These are phyloP conservation scores for Argyrosomus regius DNA, from an alignment of 2,797 vertebrate genomes.

Conservation along the genomic window DNA sequence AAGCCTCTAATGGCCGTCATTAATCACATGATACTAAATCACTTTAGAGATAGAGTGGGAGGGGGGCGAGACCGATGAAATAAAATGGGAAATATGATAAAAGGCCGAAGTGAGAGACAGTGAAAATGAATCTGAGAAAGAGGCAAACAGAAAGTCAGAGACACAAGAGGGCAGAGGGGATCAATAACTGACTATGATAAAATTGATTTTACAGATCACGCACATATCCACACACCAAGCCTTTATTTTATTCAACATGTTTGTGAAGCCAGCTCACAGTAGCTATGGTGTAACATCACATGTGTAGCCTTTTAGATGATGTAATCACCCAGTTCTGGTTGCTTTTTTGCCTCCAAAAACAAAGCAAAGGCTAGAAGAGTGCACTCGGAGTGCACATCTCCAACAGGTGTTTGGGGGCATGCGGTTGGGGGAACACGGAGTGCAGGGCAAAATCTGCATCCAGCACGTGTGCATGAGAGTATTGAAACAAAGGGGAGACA, in stretches of 20 bases:
- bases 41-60: slow-evolving; percentile 68
- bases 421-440: too few species aligned
- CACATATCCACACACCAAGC: neutral
- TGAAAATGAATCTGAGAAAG: slow-evolving; percentile 55
- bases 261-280: neutral
- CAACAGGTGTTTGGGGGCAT: too few species aligned
- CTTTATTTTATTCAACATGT: slow-evolving; percentile 2
- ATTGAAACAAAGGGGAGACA: too few species aligned
- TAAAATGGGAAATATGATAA: slow-evolving; percentile 66
- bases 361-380: neutral
- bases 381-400: too few species aligned
- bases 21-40: slow-evolving; percentile 83
- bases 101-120: slow-evolving; percentile 47
- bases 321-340: slow-evolving; percentile 18
- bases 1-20: slow-evolving; percentile 81
- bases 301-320: slow-evolving; percentile 5
- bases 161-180: slow-evolving; percentile 6
- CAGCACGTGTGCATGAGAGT: too few species aligned
- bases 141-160: slow-evolving; percentile 37
- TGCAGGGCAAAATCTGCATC: too few species aligned
- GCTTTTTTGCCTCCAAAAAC: neutral
- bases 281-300: neutral
- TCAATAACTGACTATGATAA: slow-evolving; percentile 39
- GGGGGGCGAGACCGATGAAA: slow-evolving; percentile 21
- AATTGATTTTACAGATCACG: slow-evolving; percentile 27